Evolutionary conservation across 2,797 vertebrate genomes (phyloP), one percentile per base, ranked within the genome.

Genomic region (Diplodus sargus): DNA sequence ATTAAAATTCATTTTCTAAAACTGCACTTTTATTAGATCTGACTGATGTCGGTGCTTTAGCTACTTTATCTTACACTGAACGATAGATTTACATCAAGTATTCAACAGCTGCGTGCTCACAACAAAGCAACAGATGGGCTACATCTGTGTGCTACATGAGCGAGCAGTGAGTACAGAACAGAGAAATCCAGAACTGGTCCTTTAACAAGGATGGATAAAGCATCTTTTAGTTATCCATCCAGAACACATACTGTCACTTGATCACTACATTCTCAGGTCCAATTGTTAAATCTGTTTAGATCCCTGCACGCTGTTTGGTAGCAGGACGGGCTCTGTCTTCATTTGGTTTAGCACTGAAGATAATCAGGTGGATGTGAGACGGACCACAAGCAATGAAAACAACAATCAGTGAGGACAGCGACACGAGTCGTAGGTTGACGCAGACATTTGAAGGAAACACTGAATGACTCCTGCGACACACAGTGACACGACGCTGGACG

Each of bases 291-390:
- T 7, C 18, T 1, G 14, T 43, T 34, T 12, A 11, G 49, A 45
- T 11, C 3, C n/a, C 23, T 63, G 7, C 22, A 68, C 15, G 4
- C 39, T 69, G 47, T 54, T 58, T 18, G 0, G 22, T 1, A 63
- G 66, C 62, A 75, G 72, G 63, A 76, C 15, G 42, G 60, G 18
- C 47, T 70, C 78, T 87, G 79, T 85, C 73, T 85, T 83, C 69
- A 53, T 66, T 76, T 84, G 85, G 73, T 53, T 75, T 74, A 13
- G 82, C 43, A 28, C 74, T 76, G 70, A 72, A 67, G 57, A 22
- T 18, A 49, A 60, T 62, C 2, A 15, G 15, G 73, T 83, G 84
- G 65, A 58, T 61, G 87, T 83, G 90, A 73, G 81, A 86, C 78
- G 22, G 66, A 90, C 82, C 67, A 76, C 76, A 66, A 76, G 47